These are phyloP conservation scores for Agapornis canus DNA, from an alignment of 2,797 vertebrate species.

Conservation along the genomic window DNA sequence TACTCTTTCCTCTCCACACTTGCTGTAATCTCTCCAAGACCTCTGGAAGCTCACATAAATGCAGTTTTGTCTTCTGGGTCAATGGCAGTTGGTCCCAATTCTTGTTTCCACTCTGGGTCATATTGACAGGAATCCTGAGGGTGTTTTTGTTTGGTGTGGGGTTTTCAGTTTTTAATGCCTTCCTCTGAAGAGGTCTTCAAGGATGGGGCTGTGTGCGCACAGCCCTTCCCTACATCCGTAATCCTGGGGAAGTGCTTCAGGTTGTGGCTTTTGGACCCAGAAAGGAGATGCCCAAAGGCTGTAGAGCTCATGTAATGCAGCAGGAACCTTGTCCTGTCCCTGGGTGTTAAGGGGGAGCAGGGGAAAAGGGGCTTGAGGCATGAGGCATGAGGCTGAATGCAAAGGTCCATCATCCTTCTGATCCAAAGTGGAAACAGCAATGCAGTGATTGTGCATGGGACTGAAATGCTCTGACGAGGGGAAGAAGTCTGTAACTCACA, in stretches of 20 bases:
- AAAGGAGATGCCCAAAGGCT: neutral
- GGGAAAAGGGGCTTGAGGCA: neutral
- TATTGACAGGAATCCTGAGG: neutral
- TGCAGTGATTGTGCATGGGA: fast-evolving
- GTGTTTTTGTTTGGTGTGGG: fast-evolving
- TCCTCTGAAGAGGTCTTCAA: neutral
- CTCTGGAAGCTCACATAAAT: neutral
- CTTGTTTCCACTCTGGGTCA: neutral
- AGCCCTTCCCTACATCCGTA: no score
- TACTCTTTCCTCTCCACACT: constrained; percentile 18
- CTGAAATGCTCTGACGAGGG: neutral
- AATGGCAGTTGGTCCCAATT: neutral
- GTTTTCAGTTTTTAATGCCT: neutral
- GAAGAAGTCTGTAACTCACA: neutral
- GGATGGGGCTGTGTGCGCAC: neutral
- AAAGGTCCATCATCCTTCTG: neutral
- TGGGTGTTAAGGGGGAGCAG: neutral
- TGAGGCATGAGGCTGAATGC: fast-evolving
- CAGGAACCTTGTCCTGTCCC: neutral
- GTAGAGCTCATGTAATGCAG: neutral
- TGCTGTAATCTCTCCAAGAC: neutral
- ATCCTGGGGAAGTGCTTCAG: neutral
- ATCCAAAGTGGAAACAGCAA: neutral
- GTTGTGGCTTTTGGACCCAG: neutral
- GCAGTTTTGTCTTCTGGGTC: neutral